These are phyloP conservation scores for Agraylea sexmaculata DNA, from an alignment of 1,140 invertebrate species.

Conservation along the genomic window DNA sequence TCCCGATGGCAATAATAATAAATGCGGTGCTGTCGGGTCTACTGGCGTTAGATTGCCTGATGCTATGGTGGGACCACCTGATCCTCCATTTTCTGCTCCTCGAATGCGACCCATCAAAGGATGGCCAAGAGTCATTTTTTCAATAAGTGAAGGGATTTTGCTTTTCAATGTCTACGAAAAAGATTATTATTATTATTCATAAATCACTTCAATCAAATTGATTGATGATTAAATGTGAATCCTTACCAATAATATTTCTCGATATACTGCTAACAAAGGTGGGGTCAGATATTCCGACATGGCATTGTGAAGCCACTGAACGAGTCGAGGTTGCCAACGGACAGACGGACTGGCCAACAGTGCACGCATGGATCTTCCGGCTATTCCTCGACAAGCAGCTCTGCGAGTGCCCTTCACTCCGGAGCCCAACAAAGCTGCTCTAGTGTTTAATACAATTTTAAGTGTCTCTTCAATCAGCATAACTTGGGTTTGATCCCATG, in stretches of 20 bases:
- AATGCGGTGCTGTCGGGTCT: conserved; percentile 14
- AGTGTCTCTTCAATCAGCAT: conserved; percentile 13
- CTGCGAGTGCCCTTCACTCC: conserved; percentile 14
- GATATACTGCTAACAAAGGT: conserved; percentile 15
- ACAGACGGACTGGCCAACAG: conserved; percentile 16
- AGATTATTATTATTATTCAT: background rate
- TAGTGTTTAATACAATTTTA: conserved; percentile 8
- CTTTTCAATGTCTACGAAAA: conserved; percentile 18
- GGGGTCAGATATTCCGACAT: conserved; percentile 17
- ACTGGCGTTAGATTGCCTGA: conserved; percentile 11
- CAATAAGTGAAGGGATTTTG: conserved; percentile 17
- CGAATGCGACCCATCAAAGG: conserved; percentile 18
- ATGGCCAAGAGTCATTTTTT: conserved; percentile 20
- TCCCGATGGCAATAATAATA: conserved; percentile 17
- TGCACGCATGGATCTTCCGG: conserved; percentile 12
- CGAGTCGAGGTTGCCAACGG: conserved; percentile 17
- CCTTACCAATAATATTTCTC: conserved; percentile 19
- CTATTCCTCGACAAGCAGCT: conserved; percentile 15
- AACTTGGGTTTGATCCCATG: conserved; percentile 16
- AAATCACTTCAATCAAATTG: background rate
- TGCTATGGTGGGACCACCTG: conserved; percentile 17
- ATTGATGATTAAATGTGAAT: background rate
- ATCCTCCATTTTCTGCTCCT: conserved; percentile 19
- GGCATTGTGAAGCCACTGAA: conserved; percentile 20
- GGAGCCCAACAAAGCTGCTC: conserved; percentile 15